Evolutionary conservation across 1,140 invertebrate genomes (phyloP), one percentile per base, ranked within the genome.

Genomic region (Protaetia brevitarsis): DNA sequence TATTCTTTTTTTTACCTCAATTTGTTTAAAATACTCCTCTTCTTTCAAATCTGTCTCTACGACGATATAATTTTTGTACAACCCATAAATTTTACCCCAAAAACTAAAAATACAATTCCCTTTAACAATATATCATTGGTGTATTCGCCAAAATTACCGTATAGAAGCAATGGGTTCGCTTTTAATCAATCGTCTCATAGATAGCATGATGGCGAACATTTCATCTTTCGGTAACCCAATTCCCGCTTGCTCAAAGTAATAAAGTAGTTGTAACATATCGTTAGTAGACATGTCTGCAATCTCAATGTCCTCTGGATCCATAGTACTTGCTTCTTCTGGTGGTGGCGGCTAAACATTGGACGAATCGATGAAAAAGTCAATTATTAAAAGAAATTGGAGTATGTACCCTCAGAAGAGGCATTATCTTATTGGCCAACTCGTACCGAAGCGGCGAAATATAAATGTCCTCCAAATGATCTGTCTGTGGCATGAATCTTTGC

Each of bases 41-140:
- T 85, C 78, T 6, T 82, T 82, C 0, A 89, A 75, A 57, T 86
- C 84, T 2, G 85, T 88, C 77, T 95, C 93, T 0, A 90, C 82
- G 0, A 95, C 80, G 64, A 89, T 89, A 74, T 94, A 95, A 76
- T 92, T 91, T 64, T 86, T 86, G 31, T 87, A 84, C 1, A 83
- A 84, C 0, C 92, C 92, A 75, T 88, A 88, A 63, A 95, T 88
- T 79, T 93, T 93, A 1, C 92, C 92, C 86, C 93, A 94, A 77
- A 89, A 90, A 65, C 85, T 85, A 23, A 5, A 2, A 51, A 23
- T 23, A 0, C 7, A 3, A 23, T 11, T 36, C 60, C 23, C 1
- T n/a, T n/a, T 41, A 2, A 28, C 6, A 2, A 26, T 58, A 59
- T 23, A 26, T 30, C 45, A 67, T 74, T 74, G 86, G 84, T 86